Conservation (phyloP, 2,888 invertebrate genomes). For the Abscondita cerata region DNA sequence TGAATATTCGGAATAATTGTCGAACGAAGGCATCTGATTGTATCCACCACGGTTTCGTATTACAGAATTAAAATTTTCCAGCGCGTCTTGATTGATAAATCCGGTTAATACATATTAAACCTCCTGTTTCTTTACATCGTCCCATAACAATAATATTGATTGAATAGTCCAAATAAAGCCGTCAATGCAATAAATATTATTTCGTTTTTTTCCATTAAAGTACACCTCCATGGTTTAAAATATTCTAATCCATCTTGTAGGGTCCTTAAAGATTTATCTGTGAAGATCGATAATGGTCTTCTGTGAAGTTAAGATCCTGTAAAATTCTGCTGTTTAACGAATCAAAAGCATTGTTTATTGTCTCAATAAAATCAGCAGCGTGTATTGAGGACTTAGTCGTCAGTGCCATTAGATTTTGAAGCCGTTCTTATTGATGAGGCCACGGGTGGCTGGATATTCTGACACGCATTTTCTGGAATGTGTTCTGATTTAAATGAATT, state of each 20-base stretch:
- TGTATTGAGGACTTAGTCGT: not conserved
- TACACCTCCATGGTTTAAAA: constrained; percentile 14
- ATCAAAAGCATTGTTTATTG: too few relatives aligned
- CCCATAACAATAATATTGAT: constrained; percentile 37
- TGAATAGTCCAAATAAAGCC: constrained; percentile 41
- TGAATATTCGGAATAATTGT: constrained; percentile 26
- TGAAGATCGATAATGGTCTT: not conserved
- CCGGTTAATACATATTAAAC: constrained; percentile 24
- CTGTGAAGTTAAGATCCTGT: not conserved
- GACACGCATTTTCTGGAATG: constrained; percentile 26
- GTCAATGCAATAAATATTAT: constrained; percentile 41
- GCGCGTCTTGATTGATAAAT: constrained; percentile 38
- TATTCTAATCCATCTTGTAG: not conserved
- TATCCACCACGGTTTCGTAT: constrained; percentile 39
- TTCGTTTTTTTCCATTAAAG: constrained; percentile 15
- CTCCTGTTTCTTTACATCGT: constrained; percentile 32
- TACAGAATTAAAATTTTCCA: too few relatives aligned
- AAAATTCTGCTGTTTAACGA: not conserved
- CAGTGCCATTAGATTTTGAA: constrained; percentile 6
- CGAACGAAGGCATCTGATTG: constrained; percentile 35
- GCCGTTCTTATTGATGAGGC: constrained; percentile 13
- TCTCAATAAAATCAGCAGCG: not conserved
- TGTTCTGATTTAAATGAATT: constrained; percentile 23
- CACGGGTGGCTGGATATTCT: constrained; percentile 23
- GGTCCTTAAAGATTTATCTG: not conserved